These are phyloP conservation scores for Icerya purchasi DNA, from an alignment of 2,888 invertebrate species.

Conservation along the genomic window DNA sequence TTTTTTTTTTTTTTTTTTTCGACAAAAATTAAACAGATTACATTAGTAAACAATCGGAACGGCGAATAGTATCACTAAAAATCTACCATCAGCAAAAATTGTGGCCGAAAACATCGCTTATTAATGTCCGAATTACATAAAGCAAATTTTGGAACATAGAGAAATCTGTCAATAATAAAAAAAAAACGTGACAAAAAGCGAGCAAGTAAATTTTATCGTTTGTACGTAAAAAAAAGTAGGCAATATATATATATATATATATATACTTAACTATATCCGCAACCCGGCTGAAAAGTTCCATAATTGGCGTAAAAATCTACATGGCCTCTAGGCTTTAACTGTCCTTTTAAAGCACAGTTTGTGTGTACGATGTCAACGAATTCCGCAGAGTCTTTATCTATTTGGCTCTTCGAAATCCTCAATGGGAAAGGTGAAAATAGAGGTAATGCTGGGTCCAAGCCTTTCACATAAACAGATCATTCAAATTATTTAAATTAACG, in stretches of 20 bases:
- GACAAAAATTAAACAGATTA: too few relatives aligned
- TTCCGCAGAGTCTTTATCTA: slow-evolving; percentile 19
- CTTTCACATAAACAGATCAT: slow-evolving; percentile 12
- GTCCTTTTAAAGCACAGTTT: slow-evolving; percentile 21
- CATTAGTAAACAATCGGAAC: too few relatives aligned
- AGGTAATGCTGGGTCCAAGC: slow-evolving; percentile 21
- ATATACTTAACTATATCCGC: slow-evolving; percentile 21
- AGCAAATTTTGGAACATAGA: too few relatives aligned
- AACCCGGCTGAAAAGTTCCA: slow-evolving; percentile 34
- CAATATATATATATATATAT: neutral
- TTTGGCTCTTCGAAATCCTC: slow-evolving; percentile 13
- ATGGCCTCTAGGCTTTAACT: slow-evolving; percentile 19
- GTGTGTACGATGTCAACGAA: slow-evolving; percentile 23
- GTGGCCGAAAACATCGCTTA: too few relatives aligned
- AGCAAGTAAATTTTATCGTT: too few relatives aligned
- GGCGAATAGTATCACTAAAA: too few relatives aligned
- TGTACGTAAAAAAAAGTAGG: neutral
- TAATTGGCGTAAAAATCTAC: slow-evolving; percentile 23
- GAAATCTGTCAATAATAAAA: too few relatives aligned
- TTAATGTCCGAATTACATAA: too few relatives aligned
- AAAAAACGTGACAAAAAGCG: too few relatives aligned
- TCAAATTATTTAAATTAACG: neutral
- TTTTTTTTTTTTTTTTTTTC: too few relatives aligned
- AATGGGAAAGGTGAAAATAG: slow-evolving; percentile 18
- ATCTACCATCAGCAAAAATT: too few relatives aligned